These are phyloP conservation scores for Aldrovandia affinis DNA, from an alignment of 2,797 vertebrate genomes.

Conservation along the genomic window DNA sequence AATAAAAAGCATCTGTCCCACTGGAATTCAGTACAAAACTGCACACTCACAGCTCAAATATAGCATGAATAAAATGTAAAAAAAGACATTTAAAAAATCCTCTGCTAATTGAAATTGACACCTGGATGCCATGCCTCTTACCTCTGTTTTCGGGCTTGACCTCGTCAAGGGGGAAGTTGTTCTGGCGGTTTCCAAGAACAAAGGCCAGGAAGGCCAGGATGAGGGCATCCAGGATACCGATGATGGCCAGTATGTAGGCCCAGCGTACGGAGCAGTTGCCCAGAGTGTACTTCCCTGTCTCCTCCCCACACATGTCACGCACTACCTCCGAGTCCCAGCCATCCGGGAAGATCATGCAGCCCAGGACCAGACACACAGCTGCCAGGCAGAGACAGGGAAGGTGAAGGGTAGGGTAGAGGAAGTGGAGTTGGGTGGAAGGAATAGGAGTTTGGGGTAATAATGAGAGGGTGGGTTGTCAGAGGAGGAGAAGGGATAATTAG, in stretches of 20 bases:
- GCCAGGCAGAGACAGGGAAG: constrained; percentile 31
- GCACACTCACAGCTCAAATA: no score
- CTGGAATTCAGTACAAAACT: no score
- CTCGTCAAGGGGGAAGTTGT: constrained; percentile 88
- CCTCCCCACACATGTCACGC: constrained; percentile 92
- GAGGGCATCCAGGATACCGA: constrained; percentile 95
- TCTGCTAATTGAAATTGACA: no score
- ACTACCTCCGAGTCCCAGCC: constrained; percentile 95
- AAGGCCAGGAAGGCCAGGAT: constrained; percentile 97
- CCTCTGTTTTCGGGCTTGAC: constrained; percentile 93
- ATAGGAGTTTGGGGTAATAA: background rate
- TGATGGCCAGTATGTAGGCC: constrained; percentile 97
- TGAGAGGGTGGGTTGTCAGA: background rate
- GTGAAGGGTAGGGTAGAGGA: background rate
- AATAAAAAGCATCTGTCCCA: no score
- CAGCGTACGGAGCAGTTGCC: constrained; percentile 95
- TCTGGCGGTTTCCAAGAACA: constrained; percentile 94
- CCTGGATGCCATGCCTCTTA: constrained; percentile 45
- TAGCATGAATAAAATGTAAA: no score
- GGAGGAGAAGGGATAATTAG: constrained; percentile 13
- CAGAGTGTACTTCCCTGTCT: constrained; percentile 90
- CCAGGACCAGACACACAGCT: constrained; percentile 95
- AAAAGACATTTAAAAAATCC: no score
- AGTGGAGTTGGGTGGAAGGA: background rate
- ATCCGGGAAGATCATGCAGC: constrained; percentile 95